Evolutionary conservation across 2,113 vertebrate species (phyloP), one percentile per base, ranked within the genome.

Genomic region (Gnathonemus longibarbis): DNA sequence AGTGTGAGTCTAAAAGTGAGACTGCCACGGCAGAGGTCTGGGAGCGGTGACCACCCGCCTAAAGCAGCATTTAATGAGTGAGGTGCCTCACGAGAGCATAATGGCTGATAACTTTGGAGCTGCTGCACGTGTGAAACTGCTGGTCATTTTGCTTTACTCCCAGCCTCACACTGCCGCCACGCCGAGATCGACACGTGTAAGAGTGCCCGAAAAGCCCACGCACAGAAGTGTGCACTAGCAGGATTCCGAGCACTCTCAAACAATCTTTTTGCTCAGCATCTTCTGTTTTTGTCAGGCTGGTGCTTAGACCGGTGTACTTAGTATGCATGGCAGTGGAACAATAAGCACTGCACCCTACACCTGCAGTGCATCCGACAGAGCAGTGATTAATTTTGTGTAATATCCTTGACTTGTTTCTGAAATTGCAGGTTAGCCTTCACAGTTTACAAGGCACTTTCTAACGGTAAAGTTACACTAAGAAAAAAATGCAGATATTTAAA

Each of bases 401-500:
- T n/a, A 49, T 27, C 49, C 85, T 53, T 27, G 49, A 87, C n/a
- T 87, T 53, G n/a, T 9, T 27, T 31, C 4, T 35, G n/a, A 15
- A 15, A 15, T 56, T 15, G 3, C 27, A 50, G 24, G 24, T 86
- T 86, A 50, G 13, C 24, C n/a, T 53, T 87, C 11, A 39, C 50
- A n/a, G 11, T 15, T 35, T 31, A 35, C 31, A 0, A 49, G 19
- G 5, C 42, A 87, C 11, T 56, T 35, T 52, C 27, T 53, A 52
- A 56, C 4, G 5, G 48, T 53, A 5, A 53, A 50, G 31, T 48
- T 15, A 35, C 53, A 53, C 31, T 53, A 21, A 1, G 50, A 39
- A 56, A 87, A 87, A 50, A 87, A 48, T 87, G 85, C 85, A 42
- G 50, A 87, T 87, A 87, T 87, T 87, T 56, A 86, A 86, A 49